phyloP scores from a whole-genome alignment of 2,888 invertebrate genomes.

The Deilephila porcellus region DNA sequence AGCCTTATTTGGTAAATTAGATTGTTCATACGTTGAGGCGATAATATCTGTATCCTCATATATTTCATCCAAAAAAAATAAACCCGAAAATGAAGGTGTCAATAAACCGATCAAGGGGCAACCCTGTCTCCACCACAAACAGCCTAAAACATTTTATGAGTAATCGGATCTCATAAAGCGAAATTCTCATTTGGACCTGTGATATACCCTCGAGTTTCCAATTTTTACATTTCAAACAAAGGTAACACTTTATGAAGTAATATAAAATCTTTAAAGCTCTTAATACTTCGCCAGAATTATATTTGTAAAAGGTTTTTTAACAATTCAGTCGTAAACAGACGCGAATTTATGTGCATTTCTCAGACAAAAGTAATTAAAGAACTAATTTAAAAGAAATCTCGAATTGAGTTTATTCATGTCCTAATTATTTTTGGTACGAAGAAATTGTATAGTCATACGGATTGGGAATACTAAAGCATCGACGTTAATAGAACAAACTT shows the following conservation, averaged over 20 bases:
- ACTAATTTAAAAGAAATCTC: no score
- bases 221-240: constrained; percentile 3
- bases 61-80: no score
- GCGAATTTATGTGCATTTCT: not conserved
- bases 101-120: not conserved
- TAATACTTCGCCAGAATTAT: not conserved
- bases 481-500: no score
- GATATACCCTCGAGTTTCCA: not conserved
- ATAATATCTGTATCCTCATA: no score
- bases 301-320: not conserved
- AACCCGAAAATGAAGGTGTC: not conserved
- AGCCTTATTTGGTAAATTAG: no score
- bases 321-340: constrained; percentile 2
- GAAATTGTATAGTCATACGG: no score
- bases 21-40: no score
- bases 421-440: no score
- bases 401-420: no score
- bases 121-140: constrained; percentile 4
- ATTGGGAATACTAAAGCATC: no score
- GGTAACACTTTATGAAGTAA: constrained; percentile 12
- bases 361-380: not conserved
- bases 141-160: constrained; percentile 28
- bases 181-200: constrained; percentile 24
- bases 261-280: constrained; percentile 11
- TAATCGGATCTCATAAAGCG: constrained; percentile 31